These are phyloP conservation scores for Diadegma fenestrale DNA, from an alignment of 2,888 invertebrate species.

Conservation along the genomic window DNA sequence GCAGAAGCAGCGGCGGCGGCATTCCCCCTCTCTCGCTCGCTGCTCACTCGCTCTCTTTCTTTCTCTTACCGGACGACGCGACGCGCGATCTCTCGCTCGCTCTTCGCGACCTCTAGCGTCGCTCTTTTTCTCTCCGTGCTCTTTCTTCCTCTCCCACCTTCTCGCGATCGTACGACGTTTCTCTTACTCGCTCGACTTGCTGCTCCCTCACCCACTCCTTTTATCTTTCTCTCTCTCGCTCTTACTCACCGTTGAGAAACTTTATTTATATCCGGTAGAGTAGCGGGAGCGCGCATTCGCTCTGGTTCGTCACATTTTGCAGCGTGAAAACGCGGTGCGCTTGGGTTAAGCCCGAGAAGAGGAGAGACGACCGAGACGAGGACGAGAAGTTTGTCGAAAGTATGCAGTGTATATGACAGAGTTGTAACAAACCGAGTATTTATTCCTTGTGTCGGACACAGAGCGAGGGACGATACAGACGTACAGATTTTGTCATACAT, in stretches of 20 bases:
- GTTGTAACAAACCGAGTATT: slow-evolving; percentile 40
- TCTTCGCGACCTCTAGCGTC: slow-evolving; percentile 71
- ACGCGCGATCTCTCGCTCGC: slow-evolving; percentile 65
- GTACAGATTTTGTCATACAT: slow-evolving; percentile 17
- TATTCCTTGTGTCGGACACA: slow-evolving; percentile 14
- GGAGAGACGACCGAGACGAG: slow-evolving; percentile 36
- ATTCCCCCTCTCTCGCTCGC: slow-evolving; percentile 36
- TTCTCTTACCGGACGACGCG: slow-evolving; percentile 37
- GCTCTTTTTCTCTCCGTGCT: slow-evolving; percentile 66
- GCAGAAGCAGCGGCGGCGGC: slow-evolving; percentile 60
- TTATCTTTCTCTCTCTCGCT: slow-evolving; percentile 57
- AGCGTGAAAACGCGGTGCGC: slow-evolving; percentile 66
- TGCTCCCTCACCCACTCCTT: slow-evolving; percentile 57
- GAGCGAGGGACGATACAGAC: neutral
- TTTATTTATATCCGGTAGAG: slow-evolving; percentile 67
- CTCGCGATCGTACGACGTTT: slow-evolving; percentile 35
- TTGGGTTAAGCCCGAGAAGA: slow-evolving; percentile 67
- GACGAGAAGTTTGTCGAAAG: slow-evolving; percentile 49
- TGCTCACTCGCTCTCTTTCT: neutral
- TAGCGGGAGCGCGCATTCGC: slow-evolving; percentile 68
- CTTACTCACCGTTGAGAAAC: slow-evolving; percentile 58
- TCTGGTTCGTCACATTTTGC: slow-evolving; percentile 66
- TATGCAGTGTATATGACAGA: slow-evolving; percentile 55
- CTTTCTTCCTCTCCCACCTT: slow-evolving; percentile 61
- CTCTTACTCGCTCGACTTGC: slow-evolving; percentile 60